Evolutionary conservation across 1,140 invertebrate species (phyloP), one percentile per base, ranked within the genome.

Genomic region (Lordiphosa clarofinis): DNA sequence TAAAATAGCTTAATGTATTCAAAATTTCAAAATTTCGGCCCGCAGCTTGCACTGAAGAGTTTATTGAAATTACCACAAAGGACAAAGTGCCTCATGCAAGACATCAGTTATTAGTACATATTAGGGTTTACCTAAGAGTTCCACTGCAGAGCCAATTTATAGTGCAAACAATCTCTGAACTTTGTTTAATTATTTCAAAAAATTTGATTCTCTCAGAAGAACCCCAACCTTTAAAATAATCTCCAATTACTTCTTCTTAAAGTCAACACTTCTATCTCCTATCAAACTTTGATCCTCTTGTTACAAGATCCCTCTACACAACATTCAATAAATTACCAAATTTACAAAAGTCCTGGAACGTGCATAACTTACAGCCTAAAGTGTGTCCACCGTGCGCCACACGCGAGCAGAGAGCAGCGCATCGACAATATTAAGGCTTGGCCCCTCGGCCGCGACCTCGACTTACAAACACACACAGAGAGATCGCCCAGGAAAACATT

Each of bases 301-400:
- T 48, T 15, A 54, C 11, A 54, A 9, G 19, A 24, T 11, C 19
- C 36, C 12, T 37, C 24, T 28, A 36, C 48, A 39, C 35, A 40
- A 40, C 33, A 40, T 8, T 19, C 39, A 21, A 47, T 19, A 54
- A 58, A 72, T 5, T 24, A 24, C 4, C 21, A 24, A 24, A 5
- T 24, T 24, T 24, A 24, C 67, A 67, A 82, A 54, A 52, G 48
- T 61, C 13, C 56, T 67, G 75, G 76, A 81, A 71, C 57, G 75
- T 56, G 67, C 48, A 52, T 49, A 69, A 56, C 76, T 84, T 81
- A 76, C 67, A 76, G 53, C 61, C 68, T 56, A 56, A 84, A 84
- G 78, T 84, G 78, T 84, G 78, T 62, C 69, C 64, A 78, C 61
- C 78, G 61, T 67, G 73, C 71, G 78, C 64, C 69, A 71, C 37